Percentiles rank a stretch among this genome's conserved stretches.
These are phyloP conservation scores for Paralichthys olivaceus DNA, from an alignment of 2,113 vertebrate species.

Conservation along the genomic window DNA sequence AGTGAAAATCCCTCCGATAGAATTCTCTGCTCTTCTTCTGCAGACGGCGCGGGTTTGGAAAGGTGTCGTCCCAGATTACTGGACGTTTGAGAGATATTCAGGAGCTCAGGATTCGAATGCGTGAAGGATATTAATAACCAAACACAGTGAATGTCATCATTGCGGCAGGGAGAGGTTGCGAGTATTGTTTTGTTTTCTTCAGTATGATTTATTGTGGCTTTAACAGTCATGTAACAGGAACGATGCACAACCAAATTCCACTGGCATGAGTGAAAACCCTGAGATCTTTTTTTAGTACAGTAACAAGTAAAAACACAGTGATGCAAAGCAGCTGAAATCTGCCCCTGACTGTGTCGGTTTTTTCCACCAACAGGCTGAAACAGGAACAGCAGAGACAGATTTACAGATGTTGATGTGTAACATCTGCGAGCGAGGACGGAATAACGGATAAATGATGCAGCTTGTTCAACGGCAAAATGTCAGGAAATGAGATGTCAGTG, in stretches of 20 bases:
- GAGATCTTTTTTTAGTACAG: too few species aligned
- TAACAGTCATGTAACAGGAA: constrained; percentile 18
- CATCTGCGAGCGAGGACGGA: background rate
- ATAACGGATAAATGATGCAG: background rate
- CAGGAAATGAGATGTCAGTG: background rate
- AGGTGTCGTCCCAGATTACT: constrained; percentile 32
- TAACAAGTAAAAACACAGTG: background rate
- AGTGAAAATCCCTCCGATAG: constrained; percentile 18
- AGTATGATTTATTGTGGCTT: constrained; percentile 16
- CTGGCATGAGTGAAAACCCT: background rate
- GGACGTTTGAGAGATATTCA: constrained; percentile 13
- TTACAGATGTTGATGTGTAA: background rate
- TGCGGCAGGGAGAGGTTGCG: background rate
- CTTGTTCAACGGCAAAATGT: background rate
- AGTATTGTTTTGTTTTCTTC: constrained; percentile 21
- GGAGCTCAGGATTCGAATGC: constrained; percentile 27
- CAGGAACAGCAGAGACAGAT: background rate
- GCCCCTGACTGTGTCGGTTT: background rate
- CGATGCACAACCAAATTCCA: constrained; percentile 13
- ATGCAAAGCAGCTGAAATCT: constrained; percentile 13
- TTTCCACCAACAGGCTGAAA: background rate
- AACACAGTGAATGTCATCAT: background rate
- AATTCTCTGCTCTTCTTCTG: constrained; percentile 10
- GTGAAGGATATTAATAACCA: constrained; percentile 20
- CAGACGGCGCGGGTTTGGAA: constrained; percentile 28